phyloP scores from a whole-genome alignment of 2,888 invertebrate genomes.

The Cryptocephalus moraei region DNA sequence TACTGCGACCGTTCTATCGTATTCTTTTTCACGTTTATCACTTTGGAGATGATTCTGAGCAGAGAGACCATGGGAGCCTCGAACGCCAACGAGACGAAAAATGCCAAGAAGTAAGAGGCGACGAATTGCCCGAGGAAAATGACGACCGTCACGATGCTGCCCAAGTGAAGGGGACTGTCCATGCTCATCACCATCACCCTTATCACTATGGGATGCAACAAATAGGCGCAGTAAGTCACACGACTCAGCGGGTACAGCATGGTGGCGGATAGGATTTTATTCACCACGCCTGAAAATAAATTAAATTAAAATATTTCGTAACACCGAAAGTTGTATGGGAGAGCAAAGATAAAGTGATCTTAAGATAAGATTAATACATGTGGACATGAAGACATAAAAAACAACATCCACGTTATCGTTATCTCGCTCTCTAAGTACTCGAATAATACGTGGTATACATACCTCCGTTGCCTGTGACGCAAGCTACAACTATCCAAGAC shows the following conservation, averaged over 20 bases:
- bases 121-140: slow-evolving; percentile 75
- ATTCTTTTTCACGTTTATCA: slow-evolving; percentile 18
- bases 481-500: slow-evolving; percentile 77
- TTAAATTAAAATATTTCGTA: neutral
- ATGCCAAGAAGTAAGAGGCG: slow-evolving; percentile 66
- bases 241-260: slow-evolving; percentile 75
- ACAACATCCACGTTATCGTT: no score
- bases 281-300: slow-evolving; percentile 48
- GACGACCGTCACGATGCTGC: slow-evolving; percentile 65
- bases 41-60: slow-evolving; percentile 48
- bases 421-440: no score
- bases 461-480: slow-evolving; percentile 77
- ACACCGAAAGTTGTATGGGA: neutral
- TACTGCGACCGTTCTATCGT: neutral
- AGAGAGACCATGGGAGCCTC: slow-evolving; percentile 80
- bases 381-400: no score
- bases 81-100: slow-evolving; percentile 69
- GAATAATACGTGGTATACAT: no score
- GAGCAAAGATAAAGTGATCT: no score
- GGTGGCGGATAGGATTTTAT: slow-evolving; percentile 61
- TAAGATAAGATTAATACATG: neutral
- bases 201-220: slow-evolving; percentile 75
- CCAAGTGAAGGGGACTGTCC: slow-evolving; percentile 73
- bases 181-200: slow-evolving; percentile 70
- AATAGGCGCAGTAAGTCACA: slow-evolving; percentile 79